Evolutionary conservation across 1,140 invertebrate genomes (phyloP).

Genomic region (Callitettix versicolor): DNA sequence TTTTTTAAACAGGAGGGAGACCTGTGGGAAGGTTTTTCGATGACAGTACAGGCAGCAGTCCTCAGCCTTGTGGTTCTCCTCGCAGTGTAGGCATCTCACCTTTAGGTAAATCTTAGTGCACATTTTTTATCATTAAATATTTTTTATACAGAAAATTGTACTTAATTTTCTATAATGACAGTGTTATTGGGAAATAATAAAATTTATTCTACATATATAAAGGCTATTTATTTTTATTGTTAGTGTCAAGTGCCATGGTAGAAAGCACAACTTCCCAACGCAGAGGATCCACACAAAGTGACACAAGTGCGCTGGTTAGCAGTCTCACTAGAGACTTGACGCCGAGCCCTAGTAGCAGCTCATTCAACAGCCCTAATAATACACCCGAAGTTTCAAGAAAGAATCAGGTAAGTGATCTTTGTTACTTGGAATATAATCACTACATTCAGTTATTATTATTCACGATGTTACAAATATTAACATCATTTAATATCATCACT

Average conservation of each 20-base stretch:
- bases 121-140: neutral
- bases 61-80: slow-evolving; percentile 41
- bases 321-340: slow-evolving; percentile 49
- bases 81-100: slow-evolving; percentile 45
- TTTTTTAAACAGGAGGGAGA: slow-evolving; percentile 1
- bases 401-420: slow-evolving; percentile 26
- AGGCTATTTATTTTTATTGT: slow-evolving; percentile 5
- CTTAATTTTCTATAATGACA: neutral
- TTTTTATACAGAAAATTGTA: neutral
- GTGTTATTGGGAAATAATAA: neutral
- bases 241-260: slow-evolving; percentile 29
- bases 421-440: too few relatives aligned
- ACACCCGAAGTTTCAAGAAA: slow-evolving; percentile 39
- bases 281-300: slow-evolving; percentile 48
- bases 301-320: slow-evolving; percentile 52
- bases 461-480: too few relatives aligned
- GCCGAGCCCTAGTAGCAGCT: slow-evolving; percentile 47
- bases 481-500: too few relatives aligned
- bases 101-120: slow-evolving; percentile 37
- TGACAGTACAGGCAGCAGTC: slow-evolving; percentile 32
- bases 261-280: slow-evolving; percentile 36
- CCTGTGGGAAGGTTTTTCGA: slow-evolving; percentile 5
- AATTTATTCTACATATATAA: neutral
- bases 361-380: slow-evolving; percentile 33
- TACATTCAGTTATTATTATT: too few relatives aligned